A percentile compares a stretch with the other conserved stretches of the same genome.
These are phyloP conservation scores for Subacronicta megacephala DNA, from an alignment of 2,888 invertebrate genomes.

Conservation along the genomic window DNA sequence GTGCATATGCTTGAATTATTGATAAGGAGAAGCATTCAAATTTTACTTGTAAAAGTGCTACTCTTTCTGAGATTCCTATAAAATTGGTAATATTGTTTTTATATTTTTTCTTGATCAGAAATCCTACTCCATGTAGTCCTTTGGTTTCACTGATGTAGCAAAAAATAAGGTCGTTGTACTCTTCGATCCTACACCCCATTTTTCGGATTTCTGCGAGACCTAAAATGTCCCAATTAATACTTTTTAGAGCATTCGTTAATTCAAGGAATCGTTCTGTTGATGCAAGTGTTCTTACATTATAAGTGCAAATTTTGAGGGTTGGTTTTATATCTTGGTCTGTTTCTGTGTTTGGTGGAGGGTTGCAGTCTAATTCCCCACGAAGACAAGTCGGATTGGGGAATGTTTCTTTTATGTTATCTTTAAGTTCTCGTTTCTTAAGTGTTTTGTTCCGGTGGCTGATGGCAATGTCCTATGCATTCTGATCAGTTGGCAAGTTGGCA, in stretches of 20 bases:
- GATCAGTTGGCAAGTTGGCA: no score
- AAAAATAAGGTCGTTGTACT: constrained; percentile 28
- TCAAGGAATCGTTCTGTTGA: constrained; percentile 17
- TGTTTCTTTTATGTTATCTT: constrained; percentile 8
- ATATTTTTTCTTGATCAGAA: constrained; percentile 17
- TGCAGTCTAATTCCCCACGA: constrained; percentile 28
- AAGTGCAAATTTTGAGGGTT: constrained; percentile 14
- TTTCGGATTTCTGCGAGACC: constrained; percentile 36
- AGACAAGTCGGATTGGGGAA: constrained; percentile 24
- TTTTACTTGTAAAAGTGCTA: constrained; percentile 11
- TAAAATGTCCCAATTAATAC: constrained; percentile 36
- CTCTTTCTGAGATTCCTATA: constrained; percentile 14
- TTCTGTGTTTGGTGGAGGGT: constrained; percentile 6
- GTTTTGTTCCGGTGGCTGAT: background rate
- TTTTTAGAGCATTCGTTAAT: constrained; percentile 19
- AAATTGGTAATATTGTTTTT: constrained; percentile 8
- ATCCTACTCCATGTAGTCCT: constrained; percentile 19
- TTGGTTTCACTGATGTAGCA: constrained; percentile 18
- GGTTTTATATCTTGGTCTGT: constrained; percentile 3
- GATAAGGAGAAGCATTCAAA: constrained; percentile 6
- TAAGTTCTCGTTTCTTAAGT: background rate
- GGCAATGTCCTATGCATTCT: no score
- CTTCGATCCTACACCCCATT: constrained; percentile 35
- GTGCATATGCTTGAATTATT: constrained; percentile 48
- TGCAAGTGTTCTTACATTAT: constrained; percentile 18